A percentile compares a stretch with the other conserved stretches of the same genome.
Conservation (phyloP, 2,113 vertebrate genomes). For the Chionis minor region DNA sequence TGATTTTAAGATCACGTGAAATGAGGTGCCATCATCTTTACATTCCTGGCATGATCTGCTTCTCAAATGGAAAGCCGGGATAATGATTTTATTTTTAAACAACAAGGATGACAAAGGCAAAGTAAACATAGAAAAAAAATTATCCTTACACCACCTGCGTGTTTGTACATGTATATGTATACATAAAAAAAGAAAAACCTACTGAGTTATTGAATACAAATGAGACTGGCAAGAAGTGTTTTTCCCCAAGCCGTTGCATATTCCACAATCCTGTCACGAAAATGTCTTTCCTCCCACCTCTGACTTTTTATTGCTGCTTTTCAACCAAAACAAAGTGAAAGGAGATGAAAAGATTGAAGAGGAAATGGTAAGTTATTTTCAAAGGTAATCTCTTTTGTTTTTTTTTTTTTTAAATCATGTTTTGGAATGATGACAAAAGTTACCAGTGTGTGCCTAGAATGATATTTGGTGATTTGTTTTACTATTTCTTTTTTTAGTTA, state of each 20-base stretch:
- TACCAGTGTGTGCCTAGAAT: not conserved
- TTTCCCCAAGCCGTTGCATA: not conserved
- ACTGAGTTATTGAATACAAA: slow-evolving; percentile 25
- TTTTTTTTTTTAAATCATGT: not conserved
- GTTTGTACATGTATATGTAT: not conserved
- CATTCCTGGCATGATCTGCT: not conserved
- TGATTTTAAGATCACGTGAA: slow-evolving; percentile 1
- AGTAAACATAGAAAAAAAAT: not conserved
- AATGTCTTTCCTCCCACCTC: slow-evolving; percentile 15
- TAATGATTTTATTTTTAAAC: not conserved
- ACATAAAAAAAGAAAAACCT: not conserved
- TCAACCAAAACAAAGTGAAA: slow-evolving; percentile 49
- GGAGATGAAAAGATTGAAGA: slow-evolving; percentile 5
- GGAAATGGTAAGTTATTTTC: slow-evolving; percentile 16
- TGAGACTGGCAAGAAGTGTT: not conserved
- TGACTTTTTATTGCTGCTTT: slow-evolving; percentile 38
- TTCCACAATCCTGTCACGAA: not conserved
- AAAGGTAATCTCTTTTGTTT: not conserved
- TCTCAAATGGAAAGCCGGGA: not conserved
- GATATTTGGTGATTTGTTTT: not conserved
- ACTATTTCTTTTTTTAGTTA: not conserved
- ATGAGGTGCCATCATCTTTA: not conserved
- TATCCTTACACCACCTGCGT: not conserved
- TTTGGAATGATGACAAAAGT: not conserved
- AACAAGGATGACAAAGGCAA: not conserved